Percentiles rank a stretch among this genome's conserved stretches.
phyloP scores from a whole-genome alignment of 2,888 invertebrate species.

The Dioctria linearis region DNA sequence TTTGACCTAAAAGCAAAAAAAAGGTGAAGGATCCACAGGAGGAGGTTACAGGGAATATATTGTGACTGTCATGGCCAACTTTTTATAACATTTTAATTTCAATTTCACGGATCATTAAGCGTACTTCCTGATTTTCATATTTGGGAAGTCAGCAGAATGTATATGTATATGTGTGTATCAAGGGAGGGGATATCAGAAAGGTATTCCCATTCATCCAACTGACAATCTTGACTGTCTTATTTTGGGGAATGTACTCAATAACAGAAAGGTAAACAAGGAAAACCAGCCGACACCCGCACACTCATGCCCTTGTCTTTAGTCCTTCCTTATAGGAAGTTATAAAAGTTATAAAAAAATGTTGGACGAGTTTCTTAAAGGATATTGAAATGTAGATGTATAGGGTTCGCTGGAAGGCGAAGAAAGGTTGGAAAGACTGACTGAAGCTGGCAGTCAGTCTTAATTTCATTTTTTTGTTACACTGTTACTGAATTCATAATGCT shows the following conservation, averaged over 20 bases:
- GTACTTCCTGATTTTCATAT: constrained; percentile 49
- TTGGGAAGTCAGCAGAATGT: constrained; percentile 29
- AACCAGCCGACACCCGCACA: background rate
- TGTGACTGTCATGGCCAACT: background rate
- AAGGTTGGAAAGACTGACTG: constrained; percentile 10
- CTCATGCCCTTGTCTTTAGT: background rate
- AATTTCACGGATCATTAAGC: constrained; percentile 51
- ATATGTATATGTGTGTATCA: no score
- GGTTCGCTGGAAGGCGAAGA: background rate
- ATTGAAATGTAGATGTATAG: background rate
- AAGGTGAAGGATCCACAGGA: no score
- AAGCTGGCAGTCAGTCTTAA: constrained; percentile 17
- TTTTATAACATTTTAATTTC: constrained; percentile 52
- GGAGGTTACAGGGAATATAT: background rate
- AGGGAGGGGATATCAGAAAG: no score
- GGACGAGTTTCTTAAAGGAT: background rate
- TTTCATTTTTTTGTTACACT: constrained; percentile 4
- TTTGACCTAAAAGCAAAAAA: constrained; percentile 6
- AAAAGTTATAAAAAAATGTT: background rate
- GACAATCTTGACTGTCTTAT: background rate
- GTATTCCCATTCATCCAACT: no score
- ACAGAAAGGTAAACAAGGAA: background rate
- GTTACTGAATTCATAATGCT: constrained; percentile 33
- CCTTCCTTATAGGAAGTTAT: background rate
- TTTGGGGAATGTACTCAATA: constrained; percentile 19